phyloP scores from a whole-genome alignment of 2,113 vertebrate genomes.

The Cyphomyrus plagiostoma region DNA sequence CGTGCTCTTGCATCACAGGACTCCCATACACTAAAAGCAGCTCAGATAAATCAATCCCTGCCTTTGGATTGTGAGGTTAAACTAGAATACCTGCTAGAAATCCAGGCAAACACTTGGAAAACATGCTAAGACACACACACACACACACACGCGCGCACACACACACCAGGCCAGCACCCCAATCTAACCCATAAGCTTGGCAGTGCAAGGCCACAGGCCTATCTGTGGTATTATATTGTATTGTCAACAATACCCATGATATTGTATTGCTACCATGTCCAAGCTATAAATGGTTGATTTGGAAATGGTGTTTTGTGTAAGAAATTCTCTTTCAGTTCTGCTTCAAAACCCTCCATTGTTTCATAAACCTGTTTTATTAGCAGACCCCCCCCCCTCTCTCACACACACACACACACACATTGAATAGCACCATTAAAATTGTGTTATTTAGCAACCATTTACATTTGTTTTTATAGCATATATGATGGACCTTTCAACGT shows the following conservation, averaged over 20 bases:
- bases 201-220: not conserved
- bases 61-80: not conserved
- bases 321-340: not conserved
- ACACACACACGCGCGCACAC: too few species aligned
- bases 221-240: not conserved
- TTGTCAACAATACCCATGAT: not conserved
- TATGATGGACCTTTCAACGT: not conserved
- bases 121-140: not conserved
- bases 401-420: not conserved
- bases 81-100: not conserved
- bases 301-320: not conserved
- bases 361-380: not conserved
- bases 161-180: not conserved
- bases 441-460: not conserved
- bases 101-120: not conserved
- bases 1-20: not conserved
- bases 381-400: not conserved
- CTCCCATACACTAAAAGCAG: not conserved
- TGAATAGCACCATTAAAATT: not conserved
- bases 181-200: not conserved
- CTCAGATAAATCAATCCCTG: not conserved
- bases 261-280: not conserved
- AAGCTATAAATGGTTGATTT: not conserved
- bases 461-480: not conserved
- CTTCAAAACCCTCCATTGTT: not conserved